Evolutionary conservation across 2,113 vertebrate genomes (phyloP), one percentile per base, ranked within the genome.

Genomic region (Poecile atricapillus): DNA sequence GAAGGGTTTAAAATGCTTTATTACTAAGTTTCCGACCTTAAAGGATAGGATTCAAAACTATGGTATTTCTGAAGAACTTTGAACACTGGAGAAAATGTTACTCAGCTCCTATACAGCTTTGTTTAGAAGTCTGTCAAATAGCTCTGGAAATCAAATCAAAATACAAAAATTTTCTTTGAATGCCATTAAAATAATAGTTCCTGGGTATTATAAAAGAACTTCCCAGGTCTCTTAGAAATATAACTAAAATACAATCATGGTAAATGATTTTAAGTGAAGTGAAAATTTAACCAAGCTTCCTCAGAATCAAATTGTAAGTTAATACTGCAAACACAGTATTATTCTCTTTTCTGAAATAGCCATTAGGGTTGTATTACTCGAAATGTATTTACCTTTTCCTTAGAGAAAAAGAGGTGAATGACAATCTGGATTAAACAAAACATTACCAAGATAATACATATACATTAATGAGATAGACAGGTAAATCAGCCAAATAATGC

Each of bases 381-480:
- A 84, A 33, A 4, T 39, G 5, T 44, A 23, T 69, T 83, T 83
- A 63, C 17, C 27, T 83, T 55, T 74, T 81, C 31, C 30, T 83
- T 33, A 47, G 39, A 83, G 55, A 81, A 83, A 86, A 89, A 69
- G 33, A 82, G 30, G 65, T 77, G 86, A 84, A 35, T 15, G 24
- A 35, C 30, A 33, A 56, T 86, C 94, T 64, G 55, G 91, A 81
- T 94, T 89, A 90, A 94, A 43, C 60, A 46, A 58, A 76, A 70
- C 20, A 62, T 93, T 83, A 95, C 24, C 35, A 78, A 73, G 50
- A 41, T 46, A 83, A 55, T 68, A 60, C n/a, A 77, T 67, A 43
- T 11, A 79, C 37, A 43, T 65, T 87, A 81, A 75, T 63, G 62
- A 94, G 71, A 92, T 53, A 84, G 52, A 68, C 59, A 70, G 76